These are phyloP conservation scores for Palaemon carinicauda DNA, from an alignment of 1,140 invertebrate genomes.

Conservation along the genomic window DNA sequence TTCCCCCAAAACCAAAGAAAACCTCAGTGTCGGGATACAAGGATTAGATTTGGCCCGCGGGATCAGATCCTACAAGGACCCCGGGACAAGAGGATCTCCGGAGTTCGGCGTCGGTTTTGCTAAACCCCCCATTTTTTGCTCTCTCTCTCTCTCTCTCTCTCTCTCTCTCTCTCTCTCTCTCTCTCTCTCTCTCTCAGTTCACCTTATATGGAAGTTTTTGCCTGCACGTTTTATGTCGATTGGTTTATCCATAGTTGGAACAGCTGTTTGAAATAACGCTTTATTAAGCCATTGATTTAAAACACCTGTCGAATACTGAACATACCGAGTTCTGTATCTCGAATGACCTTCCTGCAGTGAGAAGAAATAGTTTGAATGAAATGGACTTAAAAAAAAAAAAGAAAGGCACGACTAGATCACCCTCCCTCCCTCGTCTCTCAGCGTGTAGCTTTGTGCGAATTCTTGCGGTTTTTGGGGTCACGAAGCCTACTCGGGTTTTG, in stretches of 20 bases:
- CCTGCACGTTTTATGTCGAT: too few relatives aligned
- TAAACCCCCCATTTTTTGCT: not conserved
- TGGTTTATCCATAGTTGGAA: too few relatives aligned
- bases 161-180: not conserved
- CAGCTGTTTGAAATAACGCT: too few relatives aligned
- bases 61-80: conserved; percentile 41
- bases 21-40: not conserved
- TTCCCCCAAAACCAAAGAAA: not conserved
- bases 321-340: too few relatives aligned
- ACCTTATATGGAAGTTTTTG: too few relatives aligned
- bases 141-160: not conserved
- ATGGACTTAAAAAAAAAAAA: not conserved
- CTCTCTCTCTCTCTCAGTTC: not conserved
- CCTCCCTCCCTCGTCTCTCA: not conserved
- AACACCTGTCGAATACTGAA: too few relatives aligned
- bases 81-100: not conserved
- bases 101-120: not conserved
- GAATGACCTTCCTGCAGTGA: too few relatives aligned
- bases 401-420: not conserved
- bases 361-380: too few relatives aligned
- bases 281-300: too few relatives aligned
- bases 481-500: conserved; percentile 43
- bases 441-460: conserved; percentile 28
- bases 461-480: conserved; percentile 35
- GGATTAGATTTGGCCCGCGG: conserved; percentile 21